Percentiles rank a stretch among this genome's conserved stretches.
phyloP scores from a whole-genome alignment of 2,113 vertebrate species.

The Rostratula benghalensis region DNA sequence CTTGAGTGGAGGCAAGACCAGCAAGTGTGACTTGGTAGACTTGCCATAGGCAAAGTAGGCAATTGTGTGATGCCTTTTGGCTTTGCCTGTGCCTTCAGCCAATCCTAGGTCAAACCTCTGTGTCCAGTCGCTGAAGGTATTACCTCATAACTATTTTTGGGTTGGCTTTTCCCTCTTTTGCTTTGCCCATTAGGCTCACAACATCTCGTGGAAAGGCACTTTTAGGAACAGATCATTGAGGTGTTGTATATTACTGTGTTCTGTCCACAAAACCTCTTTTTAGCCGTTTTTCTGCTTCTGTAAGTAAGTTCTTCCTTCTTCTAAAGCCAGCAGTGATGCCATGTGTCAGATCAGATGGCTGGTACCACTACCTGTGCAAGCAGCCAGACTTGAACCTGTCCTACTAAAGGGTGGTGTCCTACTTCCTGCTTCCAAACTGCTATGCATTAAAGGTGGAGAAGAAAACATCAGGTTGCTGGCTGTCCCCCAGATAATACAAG shows the following conservation, averaged over 20 bases:
- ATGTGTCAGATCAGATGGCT: neutral
- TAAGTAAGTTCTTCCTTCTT: neutral
- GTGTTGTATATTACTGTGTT: neutral
- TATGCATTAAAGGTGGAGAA: neutral
- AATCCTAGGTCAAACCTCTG: neutral
- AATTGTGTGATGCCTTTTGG: no score
- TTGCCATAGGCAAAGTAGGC: no score
- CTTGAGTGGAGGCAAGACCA: no score
- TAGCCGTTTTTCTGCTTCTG: no score
- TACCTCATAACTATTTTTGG: neutral
- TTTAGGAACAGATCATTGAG: no score
- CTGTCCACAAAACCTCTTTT: neutral
- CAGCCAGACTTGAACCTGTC: neutral
- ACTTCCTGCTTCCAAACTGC: neutral
- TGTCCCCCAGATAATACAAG: neutral
- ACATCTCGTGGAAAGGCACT: neutral
- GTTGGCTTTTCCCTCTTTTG: neutral
- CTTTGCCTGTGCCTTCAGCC: neutral
- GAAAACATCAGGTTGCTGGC: neutral
- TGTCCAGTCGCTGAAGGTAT: neutral
- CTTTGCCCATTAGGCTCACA: rapidly evolving
- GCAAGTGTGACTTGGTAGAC: no score
- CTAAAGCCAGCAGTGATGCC: neutral
- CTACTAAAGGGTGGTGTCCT: rapidly evolving
- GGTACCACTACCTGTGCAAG: neutral